Conservation (phyloP, 2,888 invertebrate species). For the Parascotia fuliginaria region DNA sequence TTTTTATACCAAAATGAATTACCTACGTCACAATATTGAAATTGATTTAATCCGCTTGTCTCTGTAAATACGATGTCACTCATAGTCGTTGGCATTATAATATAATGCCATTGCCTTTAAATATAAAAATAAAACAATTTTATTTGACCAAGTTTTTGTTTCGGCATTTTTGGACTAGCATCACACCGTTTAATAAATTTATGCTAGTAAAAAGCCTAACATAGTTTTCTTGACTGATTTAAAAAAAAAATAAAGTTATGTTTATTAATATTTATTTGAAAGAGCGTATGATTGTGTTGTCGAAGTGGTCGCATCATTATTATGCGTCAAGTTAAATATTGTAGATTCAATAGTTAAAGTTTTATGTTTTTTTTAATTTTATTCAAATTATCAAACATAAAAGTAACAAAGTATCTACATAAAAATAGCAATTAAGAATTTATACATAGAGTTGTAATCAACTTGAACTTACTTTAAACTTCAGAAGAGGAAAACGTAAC, state of each 20-base stretch:
- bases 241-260: too few relatives aligned
- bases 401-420: neutral
- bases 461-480: neutral
- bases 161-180: neutral
- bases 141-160: constrained; percentile 29
- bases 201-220: too few relatives aligned
- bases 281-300: too few relatives aligned
- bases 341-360: too few relatives aligned
- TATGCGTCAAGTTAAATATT: too few relatives aligned
- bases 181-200: constrained; percentile 7
- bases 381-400: too few relatives aligned
- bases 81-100: constrained; percentile 27
- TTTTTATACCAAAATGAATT: constrained; percentile 3
- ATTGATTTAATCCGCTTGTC: constrained; percentile 27
- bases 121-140: constrained; percentile 25
- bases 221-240: too few relatives aligned
- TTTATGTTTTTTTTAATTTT: too few relatives aligned
- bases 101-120: constrained; percentile 23
- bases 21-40: constrained; percentile 16
- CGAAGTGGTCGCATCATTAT: too few relatives aligned
- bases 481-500: neutral
- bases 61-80: constrained; percentile 29
- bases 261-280: too few relatives aligned
- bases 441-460: neutral
- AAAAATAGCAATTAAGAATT: neutral